A percentile compares a stretch with the other conserved stretches of the same genome.
Conservation (phyloP, 2,797 vertebrate genomes). For the Sarcophilus harrisii region DNA sequence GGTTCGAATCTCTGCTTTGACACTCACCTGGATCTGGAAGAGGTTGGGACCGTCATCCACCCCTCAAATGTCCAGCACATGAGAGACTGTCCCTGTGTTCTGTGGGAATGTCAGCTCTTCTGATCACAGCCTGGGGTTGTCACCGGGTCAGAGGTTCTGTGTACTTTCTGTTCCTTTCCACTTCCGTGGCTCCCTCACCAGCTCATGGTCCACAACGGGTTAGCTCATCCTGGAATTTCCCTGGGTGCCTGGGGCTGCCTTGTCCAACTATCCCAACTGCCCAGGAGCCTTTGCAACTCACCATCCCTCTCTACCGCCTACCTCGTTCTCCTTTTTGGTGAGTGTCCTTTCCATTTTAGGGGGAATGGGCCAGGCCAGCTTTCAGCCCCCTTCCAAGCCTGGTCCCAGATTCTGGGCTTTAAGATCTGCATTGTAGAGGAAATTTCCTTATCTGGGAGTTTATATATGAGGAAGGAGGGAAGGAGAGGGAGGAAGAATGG, state of each 20-base stretch:
- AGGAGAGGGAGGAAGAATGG: too few species aligned
- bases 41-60: rapidly evolving
- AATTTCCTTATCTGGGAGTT: not conserved
- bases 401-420: not conserved
- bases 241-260: not conserved
- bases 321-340: not conserved
- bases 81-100: not conserved
- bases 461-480: not conserved
- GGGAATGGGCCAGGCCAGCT: not conserved
- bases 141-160: not conserved
- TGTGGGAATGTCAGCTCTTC: not conserved
- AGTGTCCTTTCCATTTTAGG: not conserved
- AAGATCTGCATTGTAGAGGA: not conserved
- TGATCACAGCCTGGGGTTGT: not conserved
- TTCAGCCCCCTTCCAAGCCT: not conserved
- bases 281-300: not conserved
- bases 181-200: not conserved
- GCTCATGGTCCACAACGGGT: too few species aligned
- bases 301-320: too few species aligned
- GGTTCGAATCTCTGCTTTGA: not conserved
- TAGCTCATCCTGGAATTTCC: not conserved
- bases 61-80: not conserved
- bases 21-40: not conserved
- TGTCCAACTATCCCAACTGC: not conserved
- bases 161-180: not conserved